phyloP scores from a whole-genome alignment of 1,140 invertebrate genomes.

The Psix sp. region DNA sequence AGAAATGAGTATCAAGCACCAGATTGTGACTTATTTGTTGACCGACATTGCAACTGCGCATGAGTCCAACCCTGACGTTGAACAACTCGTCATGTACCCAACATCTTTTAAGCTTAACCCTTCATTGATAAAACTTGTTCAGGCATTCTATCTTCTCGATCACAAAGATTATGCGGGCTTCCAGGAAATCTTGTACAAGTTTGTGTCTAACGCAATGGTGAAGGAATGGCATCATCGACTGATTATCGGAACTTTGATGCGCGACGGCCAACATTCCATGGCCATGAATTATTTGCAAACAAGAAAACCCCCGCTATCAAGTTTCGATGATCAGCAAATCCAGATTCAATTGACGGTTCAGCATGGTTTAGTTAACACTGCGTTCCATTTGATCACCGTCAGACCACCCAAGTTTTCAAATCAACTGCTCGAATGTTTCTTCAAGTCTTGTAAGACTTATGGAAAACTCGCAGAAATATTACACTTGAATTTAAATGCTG shows the following conservation, averaged over 20 bases:
- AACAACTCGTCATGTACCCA: constrained; percentile 85
- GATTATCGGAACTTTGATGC: constrained; percentile 78
- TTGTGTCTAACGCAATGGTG: constrained; percentile 73
- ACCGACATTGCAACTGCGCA: constrained; percentile 85
- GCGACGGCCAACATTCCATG: constrained; percentile 76
- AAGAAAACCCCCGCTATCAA: constrained; percentile 76
- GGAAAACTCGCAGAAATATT: constrained; percentile 78
- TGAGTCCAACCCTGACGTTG: constrained; percentile 76
- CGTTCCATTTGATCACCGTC: constrained; percentile 79
- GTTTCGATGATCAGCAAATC: constrained; percentile 75
- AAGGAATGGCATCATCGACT: constrained; percentile 79
- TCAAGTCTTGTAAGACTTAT: constrained; percentile 73
- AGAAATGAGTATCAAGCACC: constrained; percentile 83
- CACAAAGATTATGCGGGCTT: constrained; percentile 83
- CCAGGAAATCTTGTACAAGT: constrained; percentile 69
- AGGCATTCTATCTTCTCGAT: constrained; percentile 91
- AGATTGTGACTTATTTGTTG: constrained; percentile 87
- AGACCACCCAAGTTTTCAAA: constrained; percentile 73
- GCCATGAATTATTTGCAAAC: constrained; percentile 78
- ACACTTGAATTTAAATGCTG: constrained; percentile 76
- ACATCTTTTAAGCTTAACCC: constrained; percentile 84
- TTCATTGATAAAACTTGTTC: constrained; percentile 84
- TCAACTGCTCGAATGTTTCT: constrained; percentile 68
- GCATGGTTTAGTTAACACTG: constrained; percentile 79
- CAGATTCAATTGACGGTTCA: constrained; percentile 78